phyloP scores from a whole-genome alignment of 2,113 vertebrate genomes.

The Dipodomys spectabilis region DNA sequence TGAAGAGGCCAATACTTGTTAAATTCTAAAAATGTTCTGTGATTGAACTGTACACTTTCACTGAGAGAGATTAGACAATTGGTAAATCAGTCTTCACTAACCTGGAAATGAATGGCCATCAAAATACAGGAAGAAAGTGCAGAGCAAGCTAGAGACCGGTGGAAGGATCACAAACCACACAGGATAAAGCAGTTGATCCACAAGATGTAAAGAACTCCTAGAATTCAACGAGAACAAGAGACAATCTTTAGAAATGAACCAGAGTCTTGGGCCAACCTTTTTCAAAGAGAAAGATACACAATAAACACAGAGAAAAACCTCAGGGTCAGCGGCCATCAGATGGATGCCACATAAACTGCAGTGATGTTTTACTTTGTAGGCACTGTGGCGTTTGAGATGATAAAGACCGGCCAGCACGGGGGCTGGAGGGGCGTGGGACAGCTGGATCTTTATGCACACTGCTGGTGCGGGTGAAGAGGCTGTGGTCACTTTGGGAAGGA shows the following conservation, averaged over 20 bases:
- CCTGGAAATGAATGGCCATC: background rate
- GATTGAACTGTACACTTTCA: too few species aligned
- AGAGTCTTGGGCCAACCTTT: background rate
- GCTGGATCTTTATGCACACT: accelerated
- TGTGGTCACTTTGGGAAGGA: background rate
- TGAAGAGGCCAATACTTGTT: too few species aligned
- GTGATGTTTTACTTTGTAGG: accelerated
- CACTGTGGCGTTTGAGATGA: accelerated
- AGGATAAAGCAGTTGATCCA: background rate
- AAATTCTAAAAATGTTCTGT: too few species aligned
- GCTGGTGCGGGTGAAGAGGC: background rate
- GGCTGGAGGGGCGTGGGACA: accelerated
- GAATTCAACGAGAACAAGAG: too few species aligned
- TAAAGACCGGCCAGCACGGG: accelerated
- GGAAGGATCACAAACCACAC: background rate
- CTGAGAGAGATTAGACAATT: too few species aligned
- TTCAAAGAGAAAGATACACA: background rate
- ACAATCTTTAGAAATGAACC: background rate
- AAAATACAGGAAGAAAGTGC: background rate
- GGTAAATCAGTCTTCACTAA: background rate
- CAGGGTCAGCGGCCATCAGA: accelerated
- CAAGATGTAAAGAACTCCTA: background rate
- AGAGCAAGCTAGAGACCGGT: background rate
- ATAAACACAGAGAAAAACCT: accelerated
- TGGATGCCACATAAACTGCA: too few species aligned